Base-by-base conservation (phyloP, 2,113 vertebrate genomes). In the Thryonomys swinderianus region DNA sequence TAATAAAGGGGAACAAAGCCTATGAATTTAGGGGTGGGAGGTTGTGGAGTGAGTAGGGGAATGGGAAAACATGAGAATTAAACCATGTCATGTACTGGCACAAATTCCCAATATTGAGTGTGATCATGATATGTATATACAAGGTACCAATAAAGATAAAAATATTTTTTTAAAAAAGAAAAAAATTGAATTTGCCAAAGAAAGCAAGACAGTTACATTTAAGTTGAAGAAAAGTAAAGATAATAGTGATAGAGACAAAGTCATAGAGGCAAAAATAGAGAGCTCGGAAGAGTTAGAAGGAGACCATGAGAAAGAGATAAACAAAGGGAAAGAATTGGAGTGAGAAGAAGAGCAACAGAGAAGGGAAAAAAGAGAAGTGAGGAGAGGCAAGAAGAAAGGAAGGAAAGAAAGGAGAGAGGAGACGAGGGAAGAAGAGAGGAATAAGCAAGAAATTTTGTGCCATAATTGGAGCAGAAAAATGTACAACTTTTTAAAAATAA, bases 291-390 rank as follows among this genome's bases (percentile, higher is more conserved):
- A 64, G 7, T 53, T 32, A 18, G 34, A 59, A 25, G 40, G 21
- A 13, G 21, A 37, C 1, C 37, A 3, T 25, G 12, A 42, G 55
- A 81, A 10, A 40, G 2, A 62, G 27, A 59, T 21, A 27, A 61
- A 32, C 30, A 32, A 42, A 32, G 40, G 9, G 30, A 45, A 59
- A 20, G n/a, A 45, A 74, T 7, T 25, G 12, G 69, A 45, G 12
- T 30, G 18, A 42, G 27, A 55, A 37, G 23, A 40, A 55, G 1
- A 40, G 13, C 55, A 14, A 27, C 4, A 7, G 13, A 13, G 4
- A 53, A 9, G 0, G 2, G 16, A 27, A 2, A 25, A 0, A 12
- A 51, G 48, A 51, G 5, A 11, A 3, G 3, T 0, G 32, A 17
- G 3, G 20, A 13, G 25, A 34, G 5, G 4, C 0, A 42, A 7